Conservation (phyloP, 23 tunicate species). For the Styela clava region DNA sequence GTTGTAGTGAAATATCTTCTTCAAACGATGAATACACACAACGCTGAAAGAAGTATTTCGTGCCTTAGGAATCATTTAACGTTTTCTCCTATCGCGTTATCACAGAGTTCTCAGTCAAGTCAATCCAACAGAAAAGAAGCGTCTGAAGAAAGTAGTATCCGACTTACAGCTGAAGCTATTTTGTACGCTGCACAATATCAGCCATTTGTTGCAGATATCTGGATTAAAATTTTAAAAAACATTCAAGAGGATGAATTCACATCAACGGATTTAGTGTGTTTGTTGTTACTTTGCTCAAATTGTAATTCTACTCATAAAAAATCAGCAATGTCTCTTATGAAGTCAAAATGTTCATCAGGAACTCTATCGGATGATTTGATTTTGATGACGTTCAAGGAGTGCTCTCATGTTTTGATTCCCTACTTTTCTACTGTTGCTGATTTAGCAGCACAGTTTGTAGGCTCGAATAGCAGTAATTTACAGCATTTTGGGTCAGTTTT, state of each 20-base stretch:
- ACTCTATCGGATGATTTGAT: conserved; percentile 6
- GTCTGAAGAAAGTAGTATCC: conserved; percentile 15
- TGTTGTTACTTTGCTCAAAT: conserved; percentile 7
- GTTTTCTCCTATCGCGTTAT: background rate
- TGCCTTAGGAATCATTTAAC: conserved; percentile 7
- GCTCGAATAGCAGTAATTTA: conserved; percentile 22
- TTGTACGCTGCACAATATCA: conserved; percentile 51
- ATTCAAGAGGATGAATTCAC: conserved; percentile 6
- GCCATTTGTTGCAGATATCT: conserved; percentile 36
- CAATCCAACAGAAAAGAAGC: background rate
- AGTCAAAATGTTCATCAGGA: background rate
- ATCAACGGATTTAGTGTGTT: conserved; percentile 13
- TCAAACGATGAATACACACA: conserved; percentile 34
- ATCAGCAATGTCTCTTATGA: conserved; percentile 5
- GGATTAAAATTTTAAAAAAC: conserved; percentile 61
- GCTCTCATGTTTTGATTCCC: conserved; percentile 39
- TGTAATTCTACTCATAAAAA: conserved; percentile 11
- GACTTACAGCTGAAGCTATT: conserved; percentile 64
- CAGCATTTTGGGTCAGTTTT: conserved; percentile 37
- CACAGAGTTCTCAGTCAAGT: conserved; percentile 16
- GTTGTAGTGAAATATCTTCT: conserved; percentile 63
- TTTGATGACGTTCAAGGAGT: conserved; percentile 25
- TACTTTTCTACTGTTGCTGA: conserved; percentile 44
- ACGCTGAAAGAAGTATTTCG: conserved; percentile 33
- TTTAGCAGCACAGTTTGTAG: conserved; percentile 45